Evolutionary conservation across 2,888 invertebrate genomes (phyloP).

Genomic region (Lysandra coridon): DNA sequence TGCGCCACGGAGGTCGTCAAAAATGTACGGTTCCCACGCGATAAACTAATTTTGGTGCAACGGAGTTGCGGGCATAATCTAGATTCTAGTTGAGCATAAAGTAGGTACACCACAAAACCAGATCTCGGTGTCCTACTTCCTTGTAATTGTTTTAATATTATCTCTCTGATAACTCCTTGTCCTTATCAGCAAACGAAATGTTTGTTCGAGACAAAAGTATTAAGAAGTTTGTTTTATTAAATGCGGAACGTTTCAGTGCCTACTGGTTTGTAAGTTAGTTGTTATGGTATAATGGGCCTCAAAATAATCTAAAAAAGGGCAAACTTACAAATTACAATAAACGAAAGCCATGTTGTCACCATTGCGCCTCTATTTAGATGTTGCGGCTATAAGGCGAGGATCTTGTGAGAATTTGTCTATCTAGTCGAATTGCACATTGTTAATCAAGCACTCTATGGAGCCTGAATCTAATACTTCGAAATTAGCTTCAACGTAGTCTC

Average conservation of each 20-base stretch:
- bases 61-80: no score
- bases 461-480: no score
- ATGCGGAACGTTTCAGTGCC: background rate
- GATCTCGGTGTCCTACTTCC: conserved; percentile 24
- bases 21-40: no score
- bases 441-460: no score
- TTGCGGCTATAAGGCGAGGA: no score
- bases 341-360: no score
- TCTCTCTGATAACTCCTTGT: background rate
- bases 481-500: no score
- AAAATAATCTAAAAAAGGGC: background rate
- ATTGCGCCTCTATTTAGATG: no score
- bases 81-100: background rate
- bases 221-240: conserved; percentile 18
- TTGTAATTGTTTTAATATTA: conserved; percentile 19
- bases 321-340: background rate
- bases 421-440: no score
- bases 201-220: conserved; percentile 25
- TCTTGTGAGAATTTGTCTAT: no score
- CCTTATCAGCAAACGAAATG: conserved; percentile 11
- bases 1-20: no score
- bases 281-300: background rate
- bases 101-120: background rate
- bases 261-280: background rate
- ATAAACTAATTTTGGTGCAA: no score